A percentile compares a stretch with the other conserved stretches of the same genome.
Evolutionary conservation across 2,888 invertebrate species (phyloP).

Genomic region (Rhyacophila evoluta): DNA sequence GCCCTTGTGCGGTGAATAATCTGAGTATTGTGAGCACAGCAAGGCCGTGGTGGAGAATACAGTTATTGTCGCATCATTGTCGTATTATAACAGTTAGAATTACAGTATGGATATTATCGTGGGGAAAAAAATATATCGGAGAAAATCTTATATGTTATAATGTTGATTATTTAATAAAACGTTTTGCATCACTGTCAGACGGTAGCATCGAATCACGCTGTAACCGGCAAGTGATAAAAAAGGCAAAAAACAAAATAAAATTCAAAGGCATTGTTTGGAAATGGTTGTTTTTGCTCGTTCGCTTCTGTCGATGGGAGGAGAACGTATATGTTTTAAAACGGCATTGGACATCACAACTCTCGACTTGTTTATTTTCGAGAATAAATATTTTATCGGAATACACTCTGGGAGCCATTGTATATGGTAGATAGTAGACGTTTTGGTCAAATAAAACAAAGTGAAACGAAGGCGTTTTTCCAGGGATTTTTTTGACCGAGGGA

Average conservation of each 20-base stretch:
- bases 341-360: not conserved
- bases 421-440: not conserved
- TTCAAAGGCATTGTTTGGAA: constrained; percentile 8
- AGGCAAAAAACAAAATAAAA: not conserved
- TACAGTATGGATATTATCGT: too few relatives aligned
- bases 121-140: too few relatives aligned
- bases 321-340: not conserved
- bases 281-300: not conserved
- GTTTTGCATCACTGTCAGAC: not conserved
- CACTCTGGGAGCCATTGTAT: not conserved
- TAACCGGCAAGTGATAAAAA: not conserved
- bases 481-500: not conserved
- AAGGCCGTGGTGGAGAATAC: too few relatives aligned
- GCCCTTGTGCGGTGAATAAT: too few relatives aligned
- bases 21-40: too few relatives aligned
- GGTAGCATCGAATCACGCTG: constrained; percentile 5
- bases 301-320: constrained; percentile 11
- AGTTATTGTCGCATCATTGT: too few relatives aligned
- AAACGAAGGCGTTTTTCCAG: not conserved
- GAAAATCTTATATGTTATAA: too few relatives aligned
- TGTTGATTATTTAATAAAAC: not conserved
- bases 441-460: not conserved
- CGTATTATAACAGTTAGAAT: too few relatives aligned
- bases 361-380: constrained; percentile 1
- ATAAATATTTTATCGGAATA: constrained; percentile 1